Conservation (phyloP, 2,888 invertebrate species). For the Ischnura elegans region DNA sequence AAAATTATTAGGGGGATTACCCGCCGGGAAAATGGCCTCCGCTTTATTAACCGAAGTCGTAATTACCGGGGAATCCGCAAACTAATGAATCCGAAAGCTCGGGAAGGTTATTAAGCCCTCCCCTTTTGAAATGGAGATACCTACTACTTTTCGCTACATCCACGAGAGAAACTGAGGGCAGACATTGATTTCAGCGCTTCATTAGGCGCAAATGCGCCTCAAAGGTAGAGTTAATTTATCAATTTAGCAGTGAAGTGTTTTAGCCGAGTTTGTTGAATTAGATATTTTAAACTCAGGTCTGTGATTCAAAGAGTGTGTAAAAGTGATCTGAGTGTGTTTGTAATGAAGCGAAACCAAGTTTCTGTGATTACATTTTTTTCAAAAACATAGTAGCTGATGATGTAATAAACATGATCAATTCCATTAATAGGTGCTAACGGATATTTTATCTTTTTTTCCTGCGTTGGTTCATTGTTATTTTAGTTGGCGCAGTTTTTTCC, state of each 20-base stretch:
- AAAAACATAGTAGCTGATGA: no score
- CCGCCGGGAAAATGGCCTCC: neutral
- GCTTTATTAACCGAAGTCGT: slow-evolving; percentile 10
- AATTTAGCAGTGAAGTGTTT: neutral
- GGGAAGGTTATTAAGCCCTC: neutral
- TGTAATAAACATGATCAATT: no score
- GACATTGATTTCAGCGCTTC: neutral
- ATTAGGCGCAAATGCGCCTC: neutral
- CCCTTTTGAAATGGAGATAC: neutral
- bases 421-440: no score
- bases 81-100: slow-evolving; percentile 8
- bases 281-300: neutral
- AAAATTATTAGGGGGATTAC: neutral
- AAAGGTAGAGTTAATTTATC: neutral
- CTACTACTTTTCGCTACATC: neutral
- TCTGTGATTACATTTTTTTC: no score
- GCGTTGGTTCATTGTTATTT: no score
- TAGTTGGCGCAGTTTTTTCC: no score
- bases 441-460: no score
- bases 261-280: neutral
- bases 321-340: no score
- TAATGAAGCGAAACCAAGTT: no score
- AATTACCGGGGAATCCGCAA: neutral
- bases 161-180: neutral
- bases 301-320: neutral